phyloP scores from a whole-genome alignment of 2,113 vertebrate species.

The Vicugna pacos region DNA sequence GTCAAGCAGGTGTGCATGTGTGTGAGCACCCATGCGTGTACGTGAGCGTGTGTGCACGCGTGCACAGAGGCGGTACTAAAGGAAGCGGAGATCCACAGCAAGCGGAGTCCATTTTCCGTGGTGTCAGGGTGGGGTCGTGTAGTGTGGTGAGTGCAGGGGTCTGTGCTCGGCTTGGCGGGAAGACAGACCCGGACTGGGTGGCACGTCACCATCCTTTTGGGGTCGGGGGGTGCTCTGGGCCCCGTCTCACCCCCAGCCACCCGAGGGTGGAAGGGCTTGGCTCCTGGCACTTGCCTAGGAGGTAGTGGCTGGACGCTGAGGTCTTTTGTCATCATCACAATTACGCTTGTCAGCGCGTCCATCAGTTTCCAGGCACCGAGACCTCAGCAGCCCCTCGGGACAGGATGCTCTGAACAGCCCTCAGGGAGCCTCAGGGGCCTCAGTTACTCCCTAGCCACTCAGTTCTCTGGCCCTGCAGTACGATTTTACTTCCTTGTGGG shows the following conservation, averaged over 20 bases:
- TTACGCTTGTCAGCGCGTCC: not conserved
- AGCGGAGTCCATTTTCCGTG: rapidly evolving
- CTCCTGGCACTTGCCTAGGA: not conserved
- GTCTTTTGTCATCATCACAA: too few species aligned
- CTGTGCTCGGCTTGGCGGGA: too few species aligned
- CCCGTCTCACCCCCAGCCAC: not conserved
- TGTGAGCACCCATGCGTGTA: not conserved
- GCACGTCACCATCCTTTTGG: rapidly evolving
- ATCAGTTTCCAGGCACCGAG: not conserved
- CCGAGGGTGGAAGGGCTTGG: not conserved
- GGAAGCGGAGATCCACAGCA: not conserved
- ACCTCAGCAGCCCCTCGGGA: too few species aligned
- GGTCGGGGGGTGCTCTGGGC: not conserved
- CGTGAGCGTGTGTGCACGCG: too few species aligned
- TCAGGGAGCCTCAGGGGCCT: not conserved
- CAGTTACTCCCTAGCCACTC: not conserved
- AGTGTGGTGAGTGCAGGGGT: rapidly evolving
- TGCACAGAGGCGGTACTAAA: not conserved
- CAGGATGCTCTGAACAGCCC: too few species aligned
- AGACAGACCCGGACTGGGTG: not conserved
- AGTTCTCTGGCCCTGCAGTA: not conserved
- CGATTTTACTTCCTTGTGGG: not conserved
- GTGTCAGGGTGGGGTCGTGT: rapidly evolving
- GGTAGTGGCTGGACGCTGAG: not conserved
- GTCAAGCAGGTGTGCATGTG: not conserved